Conservation (phyloP, 2,113 vertebrate genomes). For the Malurus melanocephalus region DNA sequence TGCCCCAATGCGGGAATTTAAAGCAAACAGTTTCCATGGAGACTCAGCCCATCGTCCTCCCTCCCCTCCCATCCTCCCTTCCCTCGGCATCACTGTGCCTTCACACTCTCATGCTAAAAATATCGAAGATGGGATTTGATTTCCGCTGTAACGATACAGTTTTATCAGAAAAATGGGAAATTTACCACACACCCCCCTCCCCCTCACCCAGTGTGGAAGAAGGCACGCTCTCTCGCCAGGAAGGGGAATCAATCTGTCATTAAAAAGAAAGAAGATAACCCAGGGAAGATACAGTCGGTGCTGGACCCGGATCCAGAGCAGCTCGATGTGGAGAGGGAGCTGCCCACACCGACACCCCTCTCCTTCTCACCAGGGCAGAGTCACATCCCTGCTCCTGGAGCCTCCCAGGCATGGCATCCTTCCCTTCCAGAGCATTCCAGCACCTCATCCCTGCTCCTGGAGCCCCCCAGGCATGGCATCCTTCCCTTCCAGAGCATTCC, state of each 20-base stretch:
- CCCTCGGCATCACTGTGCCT: slow-evolving; percentile 69
- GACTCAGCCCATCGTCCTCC: slow-evolving; percentile 70
- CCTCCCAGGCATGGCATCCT: neutral
- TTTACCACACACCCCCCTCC: neutral
- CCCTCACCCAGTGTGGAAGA: neutral
- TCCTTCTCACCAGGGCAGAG: neutral
- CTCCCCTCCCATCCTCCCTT: slow-evolving; percentile 66
- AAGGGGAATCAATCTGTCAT: neutral
- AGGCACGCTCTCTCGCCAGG: neutral
- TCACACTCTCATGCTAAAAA: slow-evolving; percentile 75
- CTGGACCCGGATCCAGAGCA: neutral
- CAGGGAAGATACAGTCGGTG: neutral
- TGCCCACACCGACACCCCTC: neutral
- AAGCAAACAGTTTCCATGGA: slow-evolving; percentile 89
- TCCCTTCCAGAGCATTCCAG: neutral
- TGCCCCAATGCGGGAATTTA: slow-evolving; percentile 75
- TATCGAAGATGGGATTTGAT: slow-evolving; percentile 69
- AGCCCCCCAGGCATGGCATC: neutral
- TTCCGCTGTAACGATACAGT: slow-evolving; percentile 52
- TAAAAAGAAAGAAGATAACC: neutral
- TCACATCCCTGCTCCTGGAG: fast-evolving
- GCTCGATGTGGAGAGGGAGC: neutral
- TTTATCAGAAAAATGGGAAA: slow-evolving; percentile 67
- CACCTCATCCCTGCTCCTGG: fast-evolving
- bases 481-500: neutral